Evolutionary conservation across 2,113 vertebrate species (phyloP).

Genomic region (Saimiri boliviensis): DNA sequence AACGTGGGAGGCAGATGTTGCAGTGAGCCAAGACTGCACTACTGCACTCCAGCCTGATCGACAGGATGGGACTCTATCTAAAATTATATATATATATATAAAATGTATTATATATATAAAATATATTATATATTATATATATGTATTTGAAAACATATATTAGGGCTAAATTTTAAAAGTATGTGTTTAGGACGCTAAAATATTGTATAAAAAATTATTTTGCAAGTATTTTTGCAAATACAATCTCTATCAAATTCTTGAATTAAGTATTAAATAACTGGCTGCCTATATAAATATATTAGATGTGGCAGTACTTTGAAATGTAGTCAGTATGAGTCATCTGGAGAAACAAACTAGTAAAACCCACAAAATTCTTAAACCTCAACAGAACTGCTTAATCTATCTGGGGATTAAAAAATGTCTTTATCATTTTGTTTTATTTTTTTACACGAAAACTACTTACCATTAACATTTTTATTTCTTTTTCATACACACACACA

Average conservation of each 20-base stretch:
- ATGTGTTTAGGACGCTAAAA: constrained; percentile 17
- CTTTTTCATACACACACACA: not conserved
- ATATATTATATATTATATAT: too few species aligned
- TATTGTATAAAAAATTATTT: not conserved
- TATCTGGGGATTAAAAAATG: not conserved
- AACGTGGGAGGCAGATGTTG: too few species aligned
- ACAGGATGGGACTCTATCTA: too few species aligned
- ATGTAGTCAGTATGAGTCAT: not conserved
- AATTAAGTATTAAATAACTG: constrained; percentile 23
- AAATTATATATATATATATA: too few species aligned
- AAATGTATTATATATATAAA: too few species aligned
- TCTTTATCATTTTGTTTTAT: not conserved
- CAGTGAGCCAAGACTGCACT: too few species aligned
- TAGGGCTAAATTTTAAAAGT: not conserved
- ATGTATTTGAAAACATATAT: not conserved
- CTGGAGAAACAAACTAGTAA: constrained; percentile 29
- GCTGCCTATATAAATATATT: not conserved
- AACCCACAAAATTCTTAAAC: not conserved
- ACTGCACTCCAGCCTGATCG: too few species aligned
- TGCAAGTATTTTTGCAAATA: not conserved
- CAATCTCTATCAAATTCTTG: not conserved
- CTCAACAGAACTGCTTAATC: not conserved
- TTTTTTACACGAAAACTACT: not conserved
- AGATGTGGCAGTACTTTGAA: constrained; percentile 17
- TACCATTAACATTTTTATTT: not conserved